These are phyloP conservation scores for Zoanthus gigantus DNA, from an alignment of 92 coral and sea anemone genomes.

Conservation along the genomic window DNA sequence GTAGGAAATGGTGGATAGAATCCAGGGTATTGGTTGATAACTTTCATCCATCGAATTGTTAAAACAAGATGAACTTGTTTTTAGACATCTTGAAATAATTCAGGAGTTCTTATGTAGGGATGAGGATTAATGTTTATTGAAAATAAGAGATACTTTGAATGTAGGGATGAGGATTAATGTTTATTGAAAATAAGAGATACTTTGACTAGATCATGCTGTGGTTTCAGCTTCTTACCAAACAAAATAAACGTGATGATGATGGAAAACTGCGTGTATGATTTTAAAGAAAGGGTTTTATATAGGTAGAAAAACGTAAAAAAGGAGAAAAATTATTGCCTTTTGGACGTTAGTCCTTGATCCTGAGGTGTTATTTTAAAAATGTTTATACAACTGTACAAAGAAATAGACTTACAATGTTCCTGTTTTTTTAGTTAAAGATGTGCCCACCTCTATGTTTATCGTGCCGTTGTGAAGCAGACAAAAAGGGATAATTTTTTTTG, in stretches of 20 bases:
- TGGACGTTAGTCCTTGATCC: too few species aligned
- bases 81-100: background rate
- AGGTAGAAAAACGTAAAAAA: too few species aligned
- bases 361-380: too few species aligned
- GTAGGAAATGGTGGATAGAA: slow-evolving; percentile 10
- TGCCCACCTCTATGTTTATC: too few species aligned
- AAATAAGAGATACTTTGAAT: background rate
- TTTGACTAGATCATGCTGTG: background rate
- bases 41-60: slow-evolving; percentile 12
- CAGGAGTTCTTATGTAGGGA: background rate
- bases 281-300: too few species aligned
- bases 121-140: background rate
- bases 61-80: background rate
- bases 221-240: background rate
- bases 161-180: background rate
- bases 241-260: background rate
- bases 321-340: too few species aligned
- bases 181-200: background rate
- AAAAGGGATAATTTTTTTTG: too few species aligned
- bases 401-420: too few species aligned
- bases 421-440: too few species aligned
- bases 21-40: background rate
- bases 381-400: too few species aligned
- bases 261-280: too few species aligned
- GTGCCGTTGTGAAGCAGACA: too few species aligned